phyloP scores from a whole-genome alignment of 2,113 vertebrate species.

The Chamaetylas fuelleborni region DNA sequence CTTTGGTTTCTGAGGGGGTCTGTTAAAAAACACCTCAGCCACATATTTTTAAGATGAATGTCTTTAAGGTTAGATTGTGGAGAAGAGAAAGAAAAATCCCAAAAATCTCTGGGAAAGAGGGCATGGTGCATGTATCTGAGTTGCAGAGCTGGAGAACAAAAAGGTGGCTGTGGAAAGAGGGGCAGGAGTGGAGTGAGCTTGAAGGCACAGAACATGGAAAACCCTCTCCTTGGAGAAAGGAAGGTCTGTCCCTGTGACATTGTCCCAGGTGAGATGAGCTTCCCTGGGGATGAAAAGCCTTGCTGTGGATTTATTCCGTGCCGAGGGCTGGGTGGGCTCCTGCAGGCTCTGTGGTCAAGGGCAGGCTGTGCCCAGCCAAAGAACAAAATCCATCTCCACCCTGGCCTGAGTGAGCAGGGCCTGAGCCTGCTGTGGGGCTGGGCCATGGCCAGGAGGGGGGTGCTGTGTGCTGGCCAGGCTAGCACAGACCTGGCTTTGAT shows the following conservation, averaged over 20 bases:
- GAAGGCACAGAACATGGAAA: neutral
- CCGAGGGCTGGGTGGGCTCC: neutral
- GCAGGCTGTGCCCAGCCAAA: neutral
- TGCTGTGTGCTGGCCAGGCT: neutral
- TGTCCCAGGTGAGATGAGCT: neutral
- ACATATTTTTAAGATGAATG: neutral
- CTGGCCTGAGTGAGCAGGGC: neutral
- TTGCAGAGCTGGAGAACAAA: neutral
- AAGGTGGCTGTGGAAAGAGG: neutral
- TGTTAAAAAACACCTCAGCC: neutral
- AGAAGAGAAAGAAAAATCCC: neutral
- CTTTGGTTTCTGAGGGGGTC: neutral
- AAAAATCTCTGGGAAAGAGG: neutral
- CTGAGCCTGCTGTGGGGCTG: neutral
- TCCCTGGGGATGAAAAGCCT: neutral
- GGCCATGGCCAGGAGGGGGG: neutral
- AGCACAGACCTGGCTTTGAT: neutral
- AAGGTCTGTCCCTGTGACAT: neutral
- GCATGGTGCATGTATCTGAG: neutral
- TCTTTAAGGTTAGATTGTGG: neutral
- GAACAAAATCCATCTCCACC: neutral
- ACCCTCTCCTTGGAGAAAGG: accelerated
- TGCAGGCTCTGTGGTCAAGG: neutral
- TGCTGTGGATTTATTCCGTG: neutral
- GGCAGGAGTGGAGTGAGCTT: neutral